phyloP scores from a whole-genome alignment of 2,797 vertebrate species.

The Glossophaga mutica region DNA sequence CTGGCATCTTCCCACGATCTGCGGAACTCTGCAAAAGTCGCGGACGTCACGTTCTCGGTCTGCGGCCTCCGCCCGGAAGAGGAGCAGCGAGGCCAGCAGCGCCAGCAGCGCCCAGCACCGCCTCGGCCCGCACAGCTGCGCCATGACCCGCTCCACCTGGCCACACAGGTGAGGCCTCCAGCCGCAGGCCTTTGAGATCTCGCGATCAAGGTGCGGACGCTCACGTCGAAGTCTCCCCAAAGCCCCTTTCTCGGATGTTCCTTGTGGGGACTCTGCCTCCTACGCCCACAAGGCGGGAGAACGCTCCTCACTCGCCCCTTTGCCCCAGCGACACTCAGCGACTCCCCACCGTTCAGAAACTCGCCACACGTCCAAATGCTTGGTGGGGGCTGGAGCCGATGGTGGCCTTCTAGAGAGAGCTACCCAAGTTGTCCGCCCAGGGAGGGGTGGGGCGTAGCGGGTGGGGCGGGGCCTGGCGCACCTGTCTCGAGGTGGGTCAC shows the following conservation, averaged over 20 bases:
- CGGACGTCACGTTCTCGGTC: background rate
- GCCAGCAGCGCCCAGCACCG: conserved; percentile 18
- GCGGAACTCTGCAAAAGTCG: background rate
- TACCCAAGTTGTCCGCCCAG: background rate
- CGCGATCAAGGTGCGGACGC: conserved; percentile 11
- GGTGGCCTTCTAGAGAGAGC: background rate
- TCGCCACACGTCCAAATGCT: background rate
- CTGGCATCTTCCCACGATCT: background rate
- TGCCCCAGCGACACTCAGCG: background rate
- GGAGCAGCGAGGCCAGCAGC: conserved; percentile 55
- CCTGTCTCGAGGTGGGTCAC: conserved; percentile 21
- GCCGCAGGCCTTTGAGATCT: background rate
- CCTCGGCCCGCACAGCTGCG: conserved; percentile 7
- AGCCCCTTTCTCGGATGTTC: background rate
- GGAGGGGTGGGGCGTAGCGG: conserved; percentile 57
- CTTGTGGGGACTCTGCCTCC: background rate
- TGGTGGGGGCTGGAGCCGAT: background rate
- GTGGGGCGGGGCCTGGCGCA: background rate
- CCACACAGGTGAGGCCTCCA: background rate
- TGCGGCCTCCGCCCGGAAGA: conserved; percentile 10
- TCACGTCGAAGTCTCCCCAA: background rate
- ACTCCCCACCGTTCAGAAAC: background rate
- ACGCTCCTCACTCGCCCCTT: background rate
- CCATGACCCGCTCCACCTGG: conserved; percentile 7
- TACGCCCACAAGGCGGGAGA: background rate